A percentile compares a stretch with the other conserved stretches of the same genome.
Evolutionary conservation across 2,888 invertebrate species (phyloP).

Genomic region (Leucozona laternaria): DNA sequence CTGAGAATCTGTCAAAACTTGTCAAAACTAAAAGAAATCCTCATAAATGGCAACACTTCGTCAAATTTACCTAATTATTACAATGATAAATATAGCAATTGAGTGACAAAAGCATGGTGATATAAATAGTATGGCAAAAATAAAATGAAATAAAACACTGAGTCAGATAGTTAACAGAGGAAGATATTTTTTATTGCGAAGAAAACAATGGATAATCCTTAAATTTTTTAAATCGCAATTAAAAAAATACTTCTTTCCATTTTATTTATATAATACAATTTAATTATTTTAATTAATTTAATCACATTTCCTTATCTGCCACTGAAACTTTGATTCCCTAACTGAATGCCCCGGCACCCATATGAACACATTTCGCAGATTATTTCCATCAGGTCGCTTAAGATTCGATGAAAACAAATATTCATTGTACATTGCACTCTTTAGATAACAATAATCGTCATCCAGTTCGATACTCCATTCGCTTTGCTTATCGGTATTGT

Average conservation of each 20-base stretch:
- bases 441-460: conserved; percentile 27
- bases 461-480: conserved; percentile 11
- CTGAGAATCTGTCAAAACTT: too few relatives aligned
- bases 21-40: too few relatives aligned
- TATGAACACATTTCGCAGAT: neutral
- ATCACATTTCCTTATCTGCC: conserved; percentile 21
- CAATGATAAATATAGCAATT: too few relatives aligned
- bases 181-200: too few relatives aligned
- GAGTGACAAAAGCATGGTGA: too few relatives aligned
- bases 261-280: neutral
- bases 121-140: too few relatives aligned
- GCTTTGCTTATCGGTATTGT: conserved; percentile 23
- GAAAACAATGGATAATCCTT: too few relatives aligned
- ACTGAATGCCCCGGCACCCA: conserved; percentile 16
- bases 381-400: neutral
- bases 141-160: too few relatives aligned
- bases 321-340: neutral
- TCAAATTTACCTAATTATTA: too few relatives aligned
- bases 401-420: conserved; percentile 24
- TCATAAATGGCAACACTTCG: too few relatives aligned
- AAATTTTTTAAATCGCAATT: neutral
- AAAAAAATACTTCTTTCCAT: neutral
- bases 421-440: conserved; percentile 20
- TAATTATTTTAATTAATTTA: neutral
- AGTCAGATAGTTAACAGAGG: too few relatives aligned